phyloP scores from a whole-genome alignment of 2,797 vertebrate genomes.

The Halcyon smyrnensis region DNA sequence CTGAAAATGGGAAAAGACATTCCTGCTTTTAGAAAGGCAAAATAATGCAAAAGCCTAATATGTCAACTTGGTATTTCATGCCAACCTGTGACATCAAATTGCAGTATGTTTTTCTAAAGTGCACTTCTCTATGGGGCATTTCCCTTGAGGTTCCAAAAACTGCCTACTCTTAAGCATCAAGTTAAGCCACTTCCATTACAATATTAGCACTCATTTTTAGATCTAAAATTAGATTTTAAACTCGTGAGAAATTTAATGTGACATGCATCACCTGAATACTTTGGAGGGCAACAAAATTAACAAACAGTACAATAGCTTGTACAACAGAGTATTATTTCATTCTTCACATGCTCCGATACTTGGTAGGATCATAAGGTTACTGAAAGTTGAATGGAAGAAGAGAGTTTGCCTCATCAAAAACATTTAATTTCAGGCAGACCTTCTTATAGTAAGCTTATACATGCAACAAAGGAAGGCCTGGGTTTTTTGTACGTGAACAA shows the following conservation, averaged over 20 bases:
- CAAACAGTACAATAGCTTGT: background rate
- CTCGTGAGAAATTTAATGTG: background rate
- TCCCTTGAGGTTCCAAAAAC: background rate
- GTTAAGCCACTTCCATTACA: background rate
- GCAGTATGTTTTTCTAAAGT: background rate
- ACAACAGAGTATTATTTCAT: background rate
- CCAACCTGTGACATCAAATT: accelerated
- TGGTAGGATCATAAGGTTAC: background rate
- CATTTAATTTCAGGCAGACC: background rate
- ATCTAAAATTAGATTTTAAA: background rate
- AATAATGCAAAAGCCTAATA: background rate
- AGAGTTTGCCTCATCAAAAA: background rate
- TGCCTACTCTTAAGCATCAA: background rate
- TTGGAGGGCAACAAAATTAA: background rate
- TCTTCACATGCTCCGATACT: background rate
- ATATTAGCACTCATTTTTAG: background rate
- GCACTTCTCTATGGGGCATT: background rate
- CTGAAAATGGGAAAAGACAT: background rate
- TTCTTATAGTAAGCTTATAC: background rate
- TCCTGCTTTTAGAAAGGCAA: background rate
- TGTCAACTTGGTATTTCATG: background rate
- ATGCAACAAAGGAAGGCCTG: background rate
- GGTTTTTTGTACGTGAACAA: background rate
- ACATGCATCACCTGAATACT: background rate
- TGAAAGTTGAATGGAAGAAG: background rate